Evolutionary conservation across 2,113 vertebrate genomes (phyloP).

Genomic region (Anoura caudifer): DNA sequence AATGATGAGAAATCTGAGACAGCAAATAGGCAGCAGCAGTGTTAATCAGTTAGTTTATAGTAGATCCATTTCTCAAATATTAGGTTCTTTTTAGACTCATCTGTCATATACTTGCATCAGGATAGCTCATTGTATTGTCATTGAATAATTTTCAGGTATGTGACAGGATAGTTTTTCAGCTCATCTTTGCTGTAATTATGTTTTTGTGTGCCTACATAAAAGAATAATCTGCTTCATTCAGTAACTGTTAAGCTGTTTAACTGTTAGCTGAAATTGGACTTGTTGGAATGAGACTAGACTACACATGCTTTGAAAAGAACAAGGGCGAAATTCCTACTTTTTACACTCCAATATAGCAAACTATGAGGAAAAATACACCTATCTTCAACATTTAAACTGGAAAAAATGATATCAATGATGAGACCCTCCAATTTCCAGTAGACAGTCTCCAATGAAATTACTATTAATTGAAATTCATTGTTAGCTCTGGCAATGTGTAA

Average conservation of each 20-base stretch:
- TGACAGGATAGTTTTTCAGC: neutral
- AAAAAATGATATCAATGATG: neutral
- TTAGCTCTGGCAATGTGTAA: neutral
- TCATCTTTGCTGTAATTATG: neutral
- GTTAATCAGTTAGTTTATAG: neutral
- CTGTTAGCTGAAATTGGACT: neutral
- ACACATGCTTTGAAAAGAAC: constrained; percentile 38
- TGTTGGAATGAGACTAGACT: neutral
- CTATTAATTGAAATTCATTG: neutral
- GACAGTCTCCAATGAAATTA: neutral
- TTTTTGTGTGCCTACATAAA: neutral
- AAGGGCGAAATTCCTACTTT: neutral
- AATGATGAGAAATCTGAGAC: neutral
- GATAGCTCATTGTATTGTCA: neutral
- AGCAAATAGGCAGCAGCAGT: neutral
- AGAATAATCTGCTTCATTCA: neutral
- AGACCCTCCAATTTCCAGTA: neutral
- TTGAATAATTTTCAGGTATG: neutral
- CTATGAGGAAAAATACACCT: neutral
- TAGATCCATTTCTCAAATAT: neutral
- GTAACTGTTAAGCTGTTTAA: constrained; percentile 11
- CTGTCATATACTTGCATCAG: neutral
- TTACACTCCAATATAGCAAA: neutral
- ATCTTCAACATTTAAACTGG: neutral
- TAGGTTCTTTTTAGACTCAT: neutral